Evolutionary conservation across 1,140 invertebrate genomes (phyloP), one percentile per base, ranked within the genome.

Genomic region (Batillaria attramentaria): DNA sequence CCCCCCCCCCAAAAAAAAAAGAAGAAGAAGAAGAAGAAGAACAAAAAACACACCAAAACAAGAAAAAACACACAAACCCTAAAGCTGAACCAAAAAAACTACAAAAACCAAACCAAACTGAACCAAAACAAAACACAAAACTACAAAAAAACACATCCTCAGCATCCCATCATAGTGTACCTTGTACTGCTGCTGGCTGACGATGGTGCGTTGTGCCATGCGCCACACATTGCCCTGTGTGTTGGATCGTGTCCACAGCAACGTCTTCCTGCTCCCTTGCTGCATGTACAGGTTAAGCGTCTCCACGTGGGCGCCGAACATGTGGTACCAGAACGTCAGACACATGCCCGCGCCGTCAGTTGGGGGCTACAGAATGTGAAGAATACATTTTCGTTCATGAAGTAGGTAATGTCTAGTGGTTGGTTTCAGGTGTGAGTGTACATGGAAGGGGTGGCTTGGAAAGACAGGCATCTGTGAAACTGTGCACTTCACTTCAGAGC

Each of bases 281-380:
- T 72, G 20, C 54, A 85, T 18, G 72, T 86, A 89, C 16, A 89
- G 81, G 69, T 88, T 88, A 3, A 90, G 85, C 24, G 84, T 85
- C 57, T 85, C 86, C 41, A 90, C 82, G 79, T 88, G 83, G 28
- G 83, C 77, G 37, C 95, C 95, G 86, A 93, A 95, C 95, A 96
- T 96, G 85, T 96, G 95, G 84, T 92, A 94, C 92, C 93, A 96
- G 88, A 96, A 95, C 5, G 79, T 79, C 16, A 91, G 80, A 80
- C 89, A 90, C 41, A 84, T 80, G 31, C 41, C 80, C 3, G 42
- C 57, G 41, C 72, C 20, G 39, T 41, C 54, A 37, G 78, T 79
- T 20, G 57, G 35, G 6, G 65, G 42, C 75, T 68, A 65, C 2
- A 46, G 5, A 37, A 13, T 50, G 24, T 50, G 10, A 10, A 50